Evolutionary conservation across 2,888 invertebrate species (phyloP).

Genomic region (Calameuta idolon): DNA sequence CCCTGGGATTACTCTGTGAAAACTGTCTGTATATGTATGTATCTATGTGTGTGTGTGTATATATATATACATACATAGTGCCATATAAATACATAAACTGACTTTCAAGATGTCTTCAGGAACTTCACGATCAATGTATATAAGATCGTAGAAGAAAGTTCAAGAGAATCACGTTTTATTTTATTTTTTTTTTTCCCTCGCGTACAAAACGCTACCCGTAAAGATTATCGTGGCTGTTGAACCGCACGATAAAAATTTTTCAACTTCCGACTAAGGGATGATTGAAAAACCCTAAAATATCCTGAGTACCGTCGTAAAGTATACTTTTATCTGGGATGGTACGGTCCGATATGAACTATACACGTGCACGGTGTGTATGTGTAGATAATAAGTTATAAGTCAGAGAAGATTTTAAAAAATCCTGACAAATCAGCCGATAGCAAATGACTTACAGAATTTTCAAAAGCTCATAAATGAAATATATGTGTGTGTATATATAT

Average conservation of each 20-base stretch:
- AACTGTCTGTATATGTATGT: not conserved
- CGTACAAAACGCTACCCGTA: not conserved
- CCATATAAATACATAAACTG: not conserved
- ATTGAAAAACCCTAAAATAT: not conserved
- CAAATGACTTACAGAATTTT: not conserved
- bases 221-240: not conserved
- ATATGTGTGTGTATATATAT: too few relatives aligned
- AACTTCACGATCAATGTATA: not conserved
- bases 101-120: not conserved
- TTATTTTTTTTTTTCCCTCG: not conserved
- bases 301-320: not conserved
- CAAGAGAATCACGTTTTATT: not conserved
- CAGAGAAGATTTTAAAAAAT: not conserved
- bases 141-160: not conserved
- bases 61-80: too few relatives aligned
- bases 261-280: not conserved
- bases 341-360: not conserved
- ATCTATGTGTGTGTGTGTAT: too few relatives aligned
- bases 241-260: not conserved
- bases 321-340: not conserved
- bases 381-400: not conserved
- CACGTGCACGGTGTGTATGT: not conserved
- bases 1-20: not conserved
- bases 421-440: not conserved
- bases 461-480: too few relatives aligned